These are phyloP conservation scores for Capitulum mitella DNA, from an alignment of 2,888 invertebrate genomes.

Conservation along the genomic window DNA sequence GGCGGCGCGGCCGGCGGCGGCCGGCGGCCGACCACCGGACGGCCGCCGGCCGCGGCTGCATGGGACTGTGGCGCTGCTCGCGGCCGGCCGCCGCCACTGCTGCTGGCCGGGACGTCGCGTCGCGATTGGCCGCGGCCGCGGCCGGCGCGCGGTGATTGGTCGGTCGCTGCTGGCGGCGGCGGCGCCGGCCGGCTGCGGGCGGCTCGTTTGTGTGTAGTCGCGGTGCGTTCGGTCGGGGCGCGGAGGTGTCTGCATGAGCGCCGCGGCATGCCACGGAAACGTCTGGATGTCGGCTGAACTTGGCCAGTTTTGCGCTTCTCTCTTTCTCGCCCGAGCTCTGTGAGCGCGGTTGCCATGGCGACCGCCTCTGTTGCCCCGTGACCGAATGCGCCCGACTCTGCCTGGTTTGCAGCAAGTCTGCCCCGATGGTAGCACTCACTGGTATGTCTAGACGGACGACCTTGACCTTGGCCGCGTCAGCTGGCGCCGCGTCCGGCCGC, in stretches of 20 bases:
- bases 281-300: too few relatives aligned
- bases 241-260: too few relatives aligned
- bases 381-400: not conserved
- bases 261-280: too few relatives aligned
- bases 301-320: too few relatives aligned
- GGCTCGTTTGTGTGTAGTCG: not conserved
- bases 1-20: constrained; percentile 1
- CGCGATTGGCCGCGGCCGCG: too few relatives aligned
- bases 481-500: not conserved
- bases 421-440: not conserved
- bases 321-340: too few relatives aligned
- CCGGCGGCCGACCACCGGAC: not conserved
- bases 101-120: too few relatives aligned
- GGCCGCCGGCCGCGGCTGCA: not conserved
- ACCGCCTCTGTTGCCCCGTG: not conserved
- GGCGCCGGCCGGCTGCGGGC: not conserved
- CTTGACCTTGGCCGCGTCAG: not conserved
- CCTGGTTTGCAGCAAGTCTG: not conserved
- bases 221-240: not conserved
- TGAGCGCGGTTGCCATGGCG: not conserved
- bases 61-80: not conserved
- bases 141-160: not conserved
- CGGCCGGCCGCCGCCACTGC: too few relatives aligned
- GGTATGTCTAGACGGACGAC: not conserved
- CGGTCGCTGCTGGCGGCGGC: not conserved